Evolutionary conservation across 37 sponge, comb jelly and placozoan species (phyloP), one percentile per base, ranked within the genome.

Genomic region (Amphimedon queenslandica): DNA sequence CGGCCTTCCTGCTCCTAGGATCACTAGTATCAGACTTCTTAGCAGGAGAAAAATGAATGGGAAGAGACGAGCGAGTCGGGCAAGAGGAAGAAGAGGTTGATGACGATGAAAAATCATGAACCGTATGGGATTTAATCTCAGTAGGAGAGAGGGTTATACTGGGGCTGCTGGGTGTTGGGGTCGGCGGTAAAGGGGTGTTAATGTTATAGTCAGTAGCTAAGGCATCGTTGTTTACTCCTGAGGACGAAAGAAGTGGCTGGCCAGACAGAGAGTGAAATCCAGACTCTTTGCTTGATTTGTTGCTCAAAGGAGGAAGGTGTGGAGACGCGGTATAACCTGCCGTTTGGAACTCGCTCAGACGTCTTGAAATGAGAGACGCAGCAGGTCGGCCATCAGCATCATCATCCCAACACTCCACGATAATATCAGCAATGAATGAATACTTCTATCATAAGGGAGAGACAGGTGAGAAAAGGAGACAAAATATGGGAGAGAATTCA

Each of bases 351-450:
- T 20, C n/a, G 23, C 23, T 35, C 20, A 83, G 28, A 4, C 87
- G 24, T 68, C 40, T 74, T 32, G 72, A 51, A 30, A 86, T 80
- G 28, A 64, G 58, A 30, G 53, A 30, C 25, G 87, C 87, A 10
- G 75, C 61, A 35, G 82, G 71, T 42, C 87, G 36, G 40, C 75
- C 81, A 1, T 83, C 81, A 31, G 76, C 69, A 34, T 86, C 87
- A 18, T n/a, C 57, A 63, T 86, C 87, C 87, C 87, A 86, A 32
- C 87, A 82, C 34, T 86, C 87, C 2, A 11, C 23, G 33, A 86
- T 80, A 16, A 76, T 82, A 2, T 79, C 56, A 3, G 64, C 69
- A 16, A 85, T 3, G 21, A 34, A 31, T 18, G 76, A 71, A 40
- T 65, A 57, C 21, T 42, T 35, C 86, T 85, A 67, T 32, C n/a